phyloP scores from a whole-genome alignment of 2,797 vertebrate genomes.

The Poeciliopsis presidionis region DNA sequence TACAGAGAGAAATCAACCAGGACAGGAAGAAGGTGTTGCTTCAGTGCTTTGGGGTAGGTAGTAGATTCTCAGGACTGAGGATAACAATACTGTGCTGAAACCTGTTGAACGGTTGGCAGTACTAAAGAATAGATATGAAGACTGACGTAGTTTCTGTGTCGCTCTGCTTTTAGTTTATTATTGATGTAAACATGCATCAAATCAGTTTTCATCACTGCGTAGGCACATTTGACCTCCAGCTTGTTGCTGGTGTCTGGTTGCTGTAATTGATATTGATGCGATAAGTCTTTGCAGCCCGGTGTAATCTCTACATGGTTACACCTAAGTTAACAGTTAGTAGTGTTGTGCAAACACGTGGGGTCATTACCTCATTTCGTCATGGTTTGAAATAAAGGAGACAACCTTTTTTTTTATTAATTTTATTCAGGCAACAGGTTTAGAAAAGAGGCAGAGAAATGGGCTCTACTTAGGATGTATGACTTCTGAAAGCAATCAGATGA shows the following conservation, averaged over 20 bases:
- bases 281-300: conserved; percentile 56
- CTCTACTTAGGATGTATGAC: neutral
- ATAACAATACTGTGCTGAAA: neutral
- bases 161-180: conserved; percentile 20
- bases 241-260: conserved; percentile 55
- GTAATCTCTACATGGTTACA: conserved; percentile 52
- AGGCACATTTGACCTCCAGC: conserved; percentile 51
- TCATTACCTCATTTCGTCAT: neutral
- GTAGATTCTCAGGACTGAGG: neutral
- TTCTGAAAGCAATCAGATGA: neutral
- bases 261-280: conserved; percentile 58
- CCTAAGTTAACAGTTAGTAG: conserved; percentile 57
- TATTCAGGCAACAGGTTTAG: neutral
- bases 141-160: conserved; percentile 18
- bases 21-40: conserved; percentile 79
- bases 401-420: neutral
- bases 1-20: conserved; percentile 70
- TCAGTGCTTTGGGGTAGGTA: conserved; percentile 84
- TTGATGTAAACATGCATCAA: conserved; percentile 51
- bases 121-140: neutral
- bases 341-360: neutral
- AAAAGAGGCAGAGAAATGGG: neutral
- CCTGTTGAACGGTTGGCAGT: neutral
- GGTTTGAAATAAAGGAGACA: neutral
- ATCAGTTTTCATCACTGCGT: conserved; percentile 48